Base-by-base conservation (phyloP, 1,140 invertebrate species). In the Cyclina sinensis region DNA sequence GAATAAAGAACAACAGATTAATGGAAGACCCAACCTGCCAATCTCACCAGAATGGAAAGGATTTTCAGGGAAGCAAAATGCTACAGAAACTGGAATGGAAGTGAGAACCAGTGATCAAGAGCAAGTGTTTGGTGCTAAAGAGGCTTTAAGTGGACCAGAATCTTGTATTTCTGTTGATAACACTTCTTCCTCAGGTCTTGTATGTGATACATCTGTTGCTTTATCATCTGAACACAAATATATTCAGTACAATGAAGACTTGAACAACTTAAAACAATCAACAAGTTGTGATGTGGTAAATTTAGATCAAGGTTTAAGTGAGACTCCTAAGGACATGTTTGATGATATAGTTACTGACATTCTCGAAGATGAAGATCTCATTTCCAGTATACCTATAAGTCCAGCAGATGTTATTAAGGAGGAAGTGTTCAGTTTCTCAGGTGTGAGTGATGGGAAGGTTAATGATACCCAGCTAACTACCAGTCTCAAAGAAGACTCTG, bases 281-380 rank as follows among this genome's bases (percentile, higher is more conserved):
- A 7, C 51, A 18, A 62, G 57, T 27, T 62, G 57, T 62, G 57
- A 62, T 27, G 14, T 27, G 24, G 27, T 62, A 7, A 62, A 62
- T 14, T 27, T 62, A 7, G 70, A 12, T 24, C 7, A 74, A n/a
- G 70, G 48, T 0, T n/a, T 48, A n/a, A 5, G 27, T 3, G 5
- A 48, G 7, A 46, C 70, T n/a, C 24, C 74, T 16, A 78, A 54
- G 46, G 32, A 51, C 24, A 78, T 78, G 4, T 78, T 78, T 78
- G 74, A 78, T 7, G 74, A 78, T 21, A 18, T 78, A 12, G 74
- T 78, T 3, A 16, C 24, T 7, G 46, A 78, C 37, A 78, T 78
- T n/a, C 46, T 78, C 9, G 32, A 48, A 35, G 74, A 78, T 51
- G 30, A 5, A 51, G 48, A 78, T 18, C 27, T 78, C 43, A 78